Conservation (phyloP, 2,888 invertebrate genomes). For the Melolontha melolontha region DNA sequence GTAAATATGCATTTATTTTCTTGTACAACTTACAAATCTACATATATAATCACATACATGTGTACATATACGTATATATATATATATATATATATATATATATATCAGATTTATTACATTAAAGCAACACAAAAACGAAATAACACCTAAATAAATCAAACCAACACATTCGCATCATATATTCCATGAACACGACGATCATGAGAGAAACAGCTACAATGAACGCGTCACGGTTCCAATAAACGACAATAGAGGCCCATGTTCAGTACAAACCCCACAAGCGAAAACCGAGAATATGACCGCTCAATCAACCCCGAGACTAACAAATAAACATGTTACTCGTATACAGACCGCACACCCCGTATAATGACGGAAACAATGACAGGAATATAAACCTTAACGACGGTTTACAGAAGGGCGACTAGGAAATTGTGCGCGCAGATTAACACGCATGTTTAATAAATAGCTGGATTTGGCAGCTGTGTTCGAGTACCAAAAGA, state of each 20-base stretch:
- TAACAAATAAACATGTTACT: conserved; percentile 64
- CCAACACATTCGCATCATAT: conserved; percentile 6
- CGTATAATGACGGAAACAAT: conserved; percentile 53
- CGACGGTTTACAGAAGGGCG: conserved; percentile 10
- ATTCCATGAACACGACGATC: not conserved
- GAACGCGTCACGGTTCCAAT: conserved; percentile 31
- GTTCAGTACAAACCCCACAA: conserved; percentile 14
- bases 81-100: not conserved
- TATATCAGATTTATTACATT: not conserved
- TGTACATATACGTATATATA: no score
- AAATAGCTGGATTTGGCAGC: conserved; percentile 67
- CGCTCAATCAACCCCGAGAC: conserved; percentile 63
- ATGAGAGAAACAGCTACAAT: conserved; percentile 22
- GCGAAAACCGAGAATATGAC: conserved; percentile 53
- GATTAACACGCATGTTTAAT: conserved; percentile 68
- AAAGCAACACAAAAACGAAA: not conserved
- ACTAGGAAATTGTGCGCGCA: conserved; percentile 50
- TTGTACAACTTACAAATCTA: not conserved
- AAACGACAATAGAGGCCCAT: conserved; percentile 25
- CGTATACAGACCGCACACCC: conserved; percentile 53
- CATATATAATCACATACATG: conserved; percentile 2
- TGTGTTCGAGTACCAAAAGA: conserved; percentile 60
- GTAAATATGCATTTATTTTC: conserved; percentile 21
- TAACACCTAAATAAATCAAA: conserved; percentile 26
- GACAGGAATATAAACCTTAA: conserved; percentile 32